Evolutionary conservation across 2,113 vertebrate species (phyloP), one percentile per base, ranked within the genome.

Genomic region (Geococcyx californianus): DNA sequence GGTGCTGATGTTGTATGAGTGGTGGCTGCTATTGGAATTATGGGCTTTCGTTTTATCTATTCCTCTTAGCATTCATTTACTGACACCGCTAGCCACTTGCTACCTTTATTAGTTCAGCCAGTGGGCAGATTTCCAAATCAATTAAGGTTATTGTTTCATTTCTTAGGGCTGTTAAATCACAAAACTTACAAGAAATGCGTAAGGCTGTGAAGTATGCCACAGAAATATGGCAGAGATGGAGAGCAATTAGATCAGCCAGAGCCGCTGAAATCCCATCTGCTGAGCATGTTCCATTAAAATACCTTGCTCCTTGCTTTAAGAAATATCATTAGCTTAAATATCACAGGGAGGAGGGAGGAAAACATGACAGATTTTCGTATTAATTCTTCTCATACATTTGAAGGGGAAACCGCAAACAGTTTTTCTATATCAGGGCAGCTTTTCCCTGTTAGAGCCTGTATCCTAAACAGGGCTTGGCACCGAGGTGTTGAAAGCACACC

Each of bases 141-240:
- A 95, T 96, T 94, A 80, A 82, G 47, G 44, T 54, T 60, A 87
- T 91, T 96, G 87, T 94, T 97, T 89, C 89, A 67, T 66, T 94
- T 64, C 94, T 80, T 75, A 44, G 63, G 73, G 87, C 84, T 14
- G 8, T 74, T 64, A 94, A 96, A 91, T 44, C 72, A 51, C 64
- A 76, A 76, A 66, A 69, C 58, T 79, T 76, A 84, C 66, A 87
- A 79, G 90, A 69, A 95, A 34, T 54, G 11, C 6, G 5, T 23
- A 68, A 68, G 79, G 62, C 62, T 82, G 44, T 45, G 89, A 90
- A 75, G 47, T 64, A n/a, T 77, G 59, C 58, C 55, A 24, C 1
- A 36, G 62, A 42, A 40, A 49, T 3, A 40, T 36, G 44, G 84
- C 72, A 13, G 29, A 70, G 72, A 85, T 38, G 31, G n/a, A 75